Conservation (phyloP, 2,888 invertebrate species). For the Macrophya alboannulata region DNA sequence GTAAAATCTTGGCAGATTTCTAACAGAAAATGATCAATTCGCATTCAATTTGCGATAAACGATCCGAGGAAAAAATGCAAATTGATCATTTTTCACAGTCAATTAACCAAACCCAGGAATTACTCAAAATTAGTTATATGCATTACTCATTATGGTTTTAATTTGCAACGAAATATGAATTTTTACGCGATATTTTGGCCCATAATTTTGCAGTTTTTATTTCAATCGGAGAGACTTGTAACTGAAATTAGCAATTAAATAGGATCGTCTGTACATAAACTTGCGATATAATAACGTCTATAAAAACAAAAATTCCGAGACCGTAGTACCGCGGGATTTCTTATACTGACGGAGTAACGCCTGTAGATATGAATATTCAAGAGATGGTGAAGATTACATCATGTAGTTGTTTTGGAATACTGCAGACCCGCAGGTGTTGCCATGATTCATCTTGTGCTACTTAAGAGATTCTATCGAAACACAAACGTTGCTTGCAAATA, state of each 20-base stretch:
- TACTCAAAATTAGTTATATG: not conserved
- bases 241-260: not conserved
- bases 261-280: not conserved
- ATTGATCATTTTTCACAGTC: not conserved
- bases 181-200: not conserved
- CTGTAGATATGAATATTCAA: constrained; percentile 5
- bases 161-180: not conserved
- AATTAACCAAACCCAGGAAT: not conserved
- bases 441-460: not conserved
- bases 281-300: not conserved
- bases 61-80: not conserved
- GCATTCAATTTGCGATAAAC: not conserved
- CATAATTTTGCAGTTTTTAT: too few relatives aligned
- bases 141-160: not conserved
- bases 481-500: not conserved
- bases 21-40: not conserved
- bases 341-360: not conserved
- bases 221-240: not conserved
- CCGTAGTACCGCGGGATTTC: not conserved
- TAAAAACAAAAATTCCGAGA: not conserved
- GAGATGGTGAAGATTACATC: constrained; percentile 4
- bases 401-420: not conserved
- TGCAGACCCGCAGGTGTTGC: not conserved
- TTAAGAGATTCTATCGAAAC: not conserved
- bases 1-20: not conserved